phyloP scores from a whole-genome alignment of 2,888 invertebrate species.

The Leptogaster cylindrica region DNA sequence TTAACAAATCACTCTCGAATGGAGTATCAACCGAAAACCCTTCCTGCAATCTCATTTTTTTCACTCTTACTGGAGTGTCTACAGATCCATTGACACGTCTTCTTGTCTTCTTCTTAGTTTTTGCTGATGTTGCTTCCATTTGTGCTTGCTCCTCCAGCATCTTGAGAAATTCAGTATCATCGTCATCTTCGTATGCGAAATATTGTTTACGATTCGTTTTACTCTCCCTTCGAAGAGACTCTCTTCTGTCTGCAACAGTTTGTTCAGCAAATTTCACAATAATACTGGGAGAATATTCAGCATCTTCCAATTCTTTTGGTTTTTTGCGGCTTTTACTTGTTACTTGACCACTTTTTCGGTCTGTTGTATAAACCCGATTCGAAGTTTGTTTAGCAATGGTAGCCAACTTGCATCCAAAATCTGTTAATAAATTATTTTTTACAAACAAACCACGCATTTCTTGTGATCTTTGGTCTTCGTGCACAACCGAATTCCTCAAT shows the following conservation, averaged over 20 bases:
- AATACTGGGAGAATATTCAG: conserved; percentile 19
- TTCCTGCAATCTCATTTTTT: conserved; percentile 4
- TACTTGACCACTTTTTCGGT: conserved; percentile 5
- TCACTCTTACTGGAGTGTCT: neutral
- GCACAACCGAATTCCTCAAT: neutral
- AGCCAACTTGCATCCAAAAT: neutral
- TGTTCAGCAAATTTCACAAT: neutral
- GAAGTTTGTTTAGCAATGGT: neutral
- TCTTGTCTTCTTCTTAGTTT: neutral
- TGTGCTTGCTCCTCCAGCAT: conserved; percentile 16
- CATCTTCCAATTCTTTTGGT: conserved; percentile 3
- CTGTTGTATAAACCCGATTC: conserved; percentile 1
- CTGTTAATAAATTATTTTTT: conserved; percentile 3
- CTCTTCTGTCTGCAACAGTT: neutral
- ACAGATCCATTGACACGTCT: neutral
- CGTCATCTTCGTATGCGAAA: conserved; percentile 28
- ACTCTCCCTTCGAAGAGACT: conserved; percentile 24
- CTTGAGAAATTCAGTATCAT: conserved; percentile 19
- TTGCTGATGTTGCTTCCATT: conserved; percentile 11
- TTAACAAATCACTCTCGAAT: conserved; percentile 47
- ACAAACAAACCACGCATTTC: neutral
- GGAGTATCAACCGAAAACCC: conserved; percentile 8
- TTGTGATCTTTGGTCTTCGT: neutral
- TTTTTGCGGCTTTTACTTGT: conserved; percentile 17
- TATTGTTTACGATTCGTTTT: conserved; percentile 22